Conservation (phyloP, 1,140 invertebrate genomes). For the Leptinotarsa texana region DNA sequence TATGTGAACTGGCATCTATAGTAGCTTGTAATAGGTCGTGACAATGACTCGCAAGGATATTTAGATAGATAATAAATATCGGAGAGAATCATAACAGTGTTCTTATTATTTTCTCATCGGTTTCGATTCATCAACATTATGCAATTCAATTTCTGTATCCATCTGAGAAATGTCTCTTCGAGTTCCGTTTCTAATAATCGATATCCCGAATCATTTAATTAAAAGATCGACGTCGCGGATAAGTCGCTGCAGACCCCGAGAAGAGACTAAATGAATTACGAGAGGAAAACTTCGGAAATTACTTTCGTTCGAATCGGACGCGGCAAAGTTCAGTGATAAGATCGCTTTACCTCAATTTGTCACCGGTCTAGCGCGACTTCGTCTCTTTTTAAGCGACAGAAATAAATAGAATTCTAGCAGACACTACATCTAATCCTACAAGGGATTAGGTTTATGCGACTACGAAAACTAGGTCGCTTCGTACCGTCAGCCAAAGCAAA, state of each 20-base stretch:
- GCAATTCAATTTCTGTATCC: no score
- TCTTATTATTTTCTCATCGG: no score
- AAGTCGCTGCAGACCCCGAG: not conserved
- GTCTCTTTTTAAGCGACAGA: constrained; percentile 5
- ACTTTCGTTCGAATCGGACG: not conserved
- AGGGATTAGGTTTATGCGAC: constrained; percentile 19
- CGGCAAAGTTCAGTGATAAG: constrained; percentile 7
- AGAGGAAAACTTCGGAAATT: constrained; percentile 22
- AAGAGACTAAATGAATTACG: constrained; percentile 27
- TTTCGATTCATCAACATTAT: no score
- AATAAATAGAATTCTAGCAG: constrained; percentile 20
- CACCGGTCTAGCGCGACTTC: constrained; percentile 21
- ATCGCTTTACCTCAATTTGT: constrained; percentile 26
- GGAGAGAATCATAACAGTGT: no score
- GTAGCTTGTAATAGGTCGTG: no score
- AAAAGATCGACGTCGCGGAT: constrained; percentile 6
- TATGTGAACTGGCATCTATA: no score
- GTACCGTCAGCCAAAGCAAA: not conserved
- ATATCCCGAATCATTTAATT: constrained; percentile 16
- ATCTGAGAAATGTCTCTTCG: not conserved
- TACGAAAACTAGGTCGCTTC: constrained; percentile 7
- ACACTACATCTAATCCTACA: not conserved
- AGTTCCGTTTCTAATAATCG: not conserved
- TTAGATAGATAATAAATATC: no score
- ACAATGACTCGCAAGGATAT: no score